Evolutionary conservation across 2,113 vertebrate species (phyloP).

Genomic region (Rhagologus leucostigma): DNA sequence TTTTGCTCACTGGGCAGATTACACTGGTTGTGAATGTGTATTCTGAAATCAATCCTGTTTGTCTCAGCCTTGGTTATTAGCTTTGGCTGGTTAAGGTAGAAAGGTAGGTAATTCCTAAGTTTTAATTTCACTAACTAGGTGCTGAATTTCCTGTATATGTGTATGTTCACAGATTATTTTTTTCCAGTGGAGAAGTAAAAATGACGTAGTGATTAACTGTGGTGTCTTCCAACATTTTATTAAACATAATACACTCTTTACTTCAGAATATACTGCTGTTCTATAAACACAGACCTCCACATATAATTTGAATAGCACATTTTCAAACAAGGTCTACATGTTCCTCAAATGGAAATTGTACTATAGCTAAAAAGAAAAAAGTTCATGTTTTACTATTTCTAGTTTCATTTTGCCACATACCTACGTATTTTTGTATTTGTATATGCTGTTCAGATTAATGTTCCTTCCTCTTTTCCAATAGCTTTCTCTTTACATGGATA

Average conservation of each 20-base stretch:
- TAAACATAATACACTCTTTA: not conserved
- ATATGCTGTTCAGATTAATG: not conserved
- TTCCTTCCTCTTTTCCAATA: constrained; percentile 55
- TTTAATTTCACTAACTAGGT: not conserved
- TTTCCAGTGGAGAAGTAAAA: not conserved
- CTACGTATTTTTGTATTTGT: not conserved
- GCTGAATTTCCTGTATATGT: not conserved
- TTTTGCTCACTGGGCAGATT: not conserved
- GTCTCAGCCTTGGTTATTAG: not conserved
- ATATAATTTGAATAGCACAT: not conserved
- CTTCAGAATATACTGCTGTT: not conserved
- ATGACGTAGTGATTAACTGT: not conserved
- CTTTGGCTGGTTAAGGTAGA: not conserved
- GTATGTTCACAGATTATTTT: not conserved
- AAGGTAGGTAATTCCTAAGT: not conserved
- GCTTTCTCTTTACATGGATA: constrained; percentile 98
- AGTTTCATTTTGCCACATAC: not conserved
- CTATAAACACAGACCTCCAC: not conserved
- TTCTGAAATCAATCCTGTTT: not conserved
- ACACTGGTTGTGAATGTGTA: not conserved
- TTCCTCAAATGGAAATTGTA: not conserved
- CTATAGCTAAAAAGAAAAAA: not conserved
- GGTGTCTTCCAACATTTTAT: not conserved
- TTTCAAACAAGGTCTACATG: not conserved
- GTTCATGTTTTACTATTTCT: not conserved